A percentile compares a stretch with the other conserved stretches of the same genome.
Evolutionary conservation across 2,888 invertebrate species (phyloP).

Genomic region (Tenthredo distinguenda): DNA sequence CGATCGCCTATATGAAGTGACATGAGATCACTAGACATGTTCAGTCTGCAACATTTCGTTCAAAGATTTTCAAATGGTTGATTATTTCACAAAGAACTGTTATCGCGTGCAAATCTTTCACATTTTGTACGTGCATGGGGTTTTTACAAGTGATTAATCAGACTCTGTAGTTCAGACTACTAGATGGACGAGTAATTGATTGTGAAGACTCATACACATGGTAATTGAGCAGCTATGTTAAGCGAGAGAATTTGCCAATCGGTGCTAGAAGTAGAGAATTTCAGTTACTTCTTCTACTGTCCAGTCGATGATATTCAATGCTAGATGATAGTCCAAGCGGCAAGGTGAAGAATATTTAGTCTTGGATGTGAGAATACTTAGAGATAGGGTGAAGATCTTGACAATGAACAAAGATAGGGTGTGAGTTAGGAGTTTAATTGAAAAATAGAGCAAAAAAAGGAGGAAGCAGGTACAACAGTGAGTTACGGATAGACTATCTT

Average conservation of each 20-base stretch:
- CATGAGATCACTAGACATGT: slow-evolving; percentile 90
- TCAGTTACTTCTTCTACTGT: background rate
- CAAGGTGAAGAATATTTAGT: background rate
- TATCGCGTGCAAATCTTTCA: slow-evolving; percentile 14
- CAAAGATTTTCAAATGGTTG: background rate
- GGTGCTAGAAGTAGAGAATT: background rate
- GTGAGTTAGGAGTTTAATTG: background rate
- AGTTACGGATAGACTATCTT: background rate
- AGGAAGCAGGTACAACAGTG: background rate
- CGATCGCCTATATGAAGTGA: slow-evolving; percentile 95
- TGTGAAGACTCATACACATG: background rate
- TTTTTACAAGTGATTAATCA: slow-evolving; percentile 2
- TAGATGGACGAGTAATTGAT: background rate
- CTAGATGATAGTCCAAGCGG: slow-evolving; percentile 10
- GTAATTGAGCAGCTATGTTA: background rate
- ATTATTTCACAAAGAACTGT: background rate
- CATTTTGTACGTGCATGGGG: slow-evolving; percentile 16
- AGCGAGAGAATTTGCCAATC: background rate
- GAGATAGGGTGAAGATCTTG: background rate
- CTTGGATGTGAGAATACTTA: background rate
- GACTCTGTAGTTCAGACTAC: background rate
- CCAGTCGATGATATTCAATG: background rate
- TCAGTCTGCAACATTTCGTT: slow-evolving; percentile 82
- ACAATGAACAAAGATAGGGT: too few species aligned
- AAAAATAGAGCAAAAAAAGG: background rate